A percentile compares a stretch with the other conserved stretches of the same genome.
These are phyloP conservation scores for Spilarctia lutea DNA, from an alignment of 2,888 invertebrate species.

Conservation along the genomic window DNA sequence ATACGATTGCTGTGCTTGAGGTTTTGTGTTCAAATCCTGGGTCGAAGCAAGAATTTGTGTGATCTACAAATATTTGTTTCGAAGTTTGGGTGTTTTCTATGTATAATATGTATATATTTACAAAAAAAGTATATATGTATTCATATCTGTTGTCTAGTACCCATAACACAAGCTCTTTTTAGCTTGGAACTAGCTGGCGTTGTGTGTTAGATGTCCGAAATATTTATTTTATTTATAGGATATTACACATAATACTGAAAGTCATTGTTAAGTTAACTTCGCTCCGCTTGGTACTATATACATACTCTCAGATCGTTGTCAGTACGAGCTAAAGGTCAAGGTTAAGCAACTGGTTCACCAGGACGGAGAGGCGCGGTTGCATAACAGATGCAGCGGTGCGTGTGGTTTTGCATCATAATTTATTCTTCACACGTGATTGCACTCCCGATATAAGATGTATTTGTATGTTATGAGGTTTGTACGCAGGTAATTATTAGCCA, in stretches of 20 bases:
- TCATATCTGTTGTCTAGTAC: no score
- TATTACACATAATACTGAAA: not conserved
- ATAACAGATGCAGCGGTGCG: not conserved
- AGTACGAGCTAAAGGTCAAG: slow-evolving; percentile 64
- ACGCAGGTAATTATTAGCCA: not conserved
- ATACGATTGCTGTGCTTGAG: no score
- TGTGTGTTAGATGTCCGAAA: no score
- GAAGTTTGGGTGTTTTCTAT: no score
- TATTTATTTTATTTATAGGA: no score
- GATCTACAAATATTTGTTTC: no score
- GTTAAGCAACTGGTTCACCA: slow-evolving; percentile 62
- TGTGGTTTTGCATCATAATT: not conserved
- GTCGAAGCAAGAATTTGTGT: no score
- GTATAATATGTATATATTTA: no score
- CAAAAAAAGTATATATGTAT: no score
- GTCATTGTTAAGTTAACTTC: not conserved
- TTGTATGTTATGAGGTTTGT: not conserved
- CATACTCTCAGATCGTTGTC: slow-evolving; percentile 42
- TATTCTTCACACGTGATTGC: slow-evolving; percentile 1
- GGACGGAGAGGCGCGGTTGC: not conserved
- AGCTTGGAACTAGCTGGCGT: no score
- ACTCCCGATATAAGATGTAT: not conserved
- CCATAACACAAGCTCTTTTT: no score
- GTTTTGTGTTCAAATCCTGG: no score
- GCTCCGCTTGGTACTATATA: slow-evolving; percentile 14